phyloP scores from a whole-genome alignment of 2,797 vertebrate species.

The Cossypha heuglini region DNA sequence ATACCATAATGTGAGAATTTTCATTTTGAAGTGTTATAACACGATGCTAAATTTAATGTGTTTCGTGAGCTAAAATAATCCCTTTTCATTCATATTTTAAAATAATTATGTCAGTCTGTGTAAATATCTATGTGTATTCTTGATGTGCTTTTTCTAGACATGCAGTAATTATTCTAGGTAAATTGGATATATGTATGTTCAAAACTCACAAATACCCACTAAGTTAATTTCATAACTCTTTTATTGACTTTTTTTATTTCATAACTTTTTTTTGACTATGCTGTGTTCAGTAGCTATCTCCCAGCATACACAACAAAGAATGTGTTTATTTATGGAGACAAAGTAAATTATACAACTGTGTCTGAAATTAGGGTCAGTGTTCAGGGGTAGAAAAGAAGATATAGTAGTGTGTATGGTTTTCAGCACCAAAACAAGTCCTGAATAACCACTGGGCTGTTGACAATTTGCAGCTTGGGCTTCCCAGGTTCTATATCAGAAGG shows the following conservation, averaged over 20 bases:
- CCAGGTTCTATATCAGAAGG: neutral
- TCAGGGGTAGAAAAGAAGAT: neutral
- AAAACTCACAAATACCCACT: neutral
- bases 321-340: neutral
- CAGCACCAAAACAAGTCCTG: neutral
- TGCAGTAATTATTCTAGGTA: neutral
- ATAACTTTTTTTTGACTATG: no score
- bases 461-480: neutral
- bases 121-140: neutral
- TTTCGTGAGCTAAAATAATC: neutral
- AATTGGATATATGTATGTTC: neutral
- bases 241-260: no score
- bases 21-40: neutral
- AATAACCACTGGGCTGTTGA: neutral
- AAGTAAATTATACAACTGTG: neutral
- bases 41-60: neutral
- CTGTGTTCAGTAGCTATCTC: neutral
- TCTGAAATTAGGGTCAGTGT: neutral
- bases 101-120: neutral
- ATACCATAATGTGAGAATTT: neutral
- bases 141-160: neutral
- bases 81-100: neutral
- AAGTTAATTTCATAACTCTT: neutral
- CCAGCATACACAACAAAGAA: neutral
- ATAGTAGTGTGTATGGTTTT: neutral